phyloP scores from a whole-genome alignment of 2,113 vertebrate species.

The Octodon degus region DNA sequence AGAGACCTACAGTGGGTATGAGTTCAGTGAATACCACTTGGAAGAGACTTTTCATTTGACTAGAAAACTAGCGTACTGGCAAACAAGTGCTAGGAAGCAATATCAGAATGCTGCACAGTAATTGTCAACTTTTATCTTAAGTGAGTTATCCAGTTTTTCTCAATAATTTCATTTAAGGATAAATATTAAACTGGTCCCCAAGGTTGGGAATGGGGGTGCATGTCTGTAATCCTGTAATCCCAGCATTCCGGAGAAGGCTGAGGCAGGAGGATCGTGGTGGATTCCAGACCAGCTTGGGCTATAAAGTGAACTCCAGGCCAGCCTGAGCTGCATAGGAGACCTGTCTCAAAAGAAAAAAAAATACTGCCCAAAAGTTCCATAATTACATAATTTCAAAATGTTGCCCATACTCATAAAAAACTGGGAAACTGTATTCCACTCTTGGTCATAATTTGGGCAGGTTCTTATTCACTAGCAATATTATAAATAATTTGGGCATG shows the following conservation, averaged over 20 bases:
- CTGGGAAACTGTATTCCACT: not conserved
- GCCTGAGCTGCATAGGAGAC: no score
- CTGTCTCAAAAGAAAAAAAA: no score
- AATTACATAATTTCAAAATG: slow-evolving; percentile 6
- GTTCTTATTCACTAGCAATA: not conserved
- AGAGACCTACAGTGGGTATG: no score
- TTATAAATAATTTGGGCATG: not conserved
- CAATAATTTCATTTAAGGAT: not conserved
- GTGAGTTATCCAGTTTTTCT: not conserved
- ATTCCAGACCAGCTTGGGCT: no score
- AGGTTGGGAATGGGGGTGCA: no score
- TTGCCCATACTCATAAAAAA: not conserved
- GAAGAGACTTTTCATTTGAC: not conserved
- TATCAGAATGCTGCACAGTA: not conserved
- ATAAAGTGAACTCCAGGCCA: no score
- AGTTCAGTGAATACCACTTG: not conserved
- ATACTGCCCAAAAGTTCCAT: not conserved
- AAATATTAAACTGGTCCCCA: not conserved
- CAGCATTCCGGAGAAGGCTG: no score
- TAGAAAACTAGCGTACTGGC: not conserved
- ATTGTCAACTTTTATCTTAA: not conserved
- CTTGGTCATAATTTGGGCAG: not conserved
- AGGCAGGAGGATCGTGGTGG: no score
- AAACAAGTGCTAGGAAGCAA: not conserved
- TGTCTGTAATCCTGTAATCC: no score